phyloP scores from a whole-genome alignment of 2,888 invertebrate species.

The Julus scandinavius region DNA sequence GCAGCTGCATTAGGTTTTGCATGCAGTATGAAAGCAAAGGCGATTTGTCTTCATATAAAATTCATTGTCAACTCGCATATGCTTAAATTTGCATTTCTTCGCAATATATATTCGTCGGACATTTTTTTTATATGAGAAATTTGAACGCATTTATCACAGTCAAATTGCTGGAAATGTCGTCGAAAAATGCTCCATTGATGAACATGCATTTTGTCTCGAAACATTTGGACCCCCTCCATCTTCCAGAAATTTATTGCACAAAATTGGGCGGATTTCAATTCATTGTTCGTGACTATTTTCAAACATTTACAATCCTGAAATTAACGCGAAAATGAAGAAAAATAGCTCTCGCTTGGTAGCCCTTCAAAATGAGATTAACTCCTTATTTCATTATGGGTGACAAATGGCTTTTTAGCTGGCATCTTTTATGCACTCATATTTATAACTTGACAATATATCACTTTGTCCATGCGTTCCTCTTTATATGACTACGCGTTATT shows the following conservation, averaged over 20 bases:
- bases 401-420: constrained; percentile 5
- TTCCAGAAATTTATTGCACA: background rate
- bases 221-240: background rate
- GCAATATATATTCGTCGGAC: background rate
- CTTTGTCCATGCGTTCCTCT: background rate
- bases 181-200: constrained; percentile 13
- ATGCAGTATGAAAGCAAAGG: background rate
- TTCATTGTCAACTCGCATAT: constrained; percentile 25
- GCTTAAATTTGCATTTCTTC: background rate
- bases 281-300: constrained; percentile 11
- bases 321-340: constrained; percentile 29
- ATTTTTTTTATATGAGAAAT: background rate
- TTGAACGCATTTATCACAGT: constrained; percentile 18
- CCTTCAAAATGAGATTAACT: constrained; percentile 32
- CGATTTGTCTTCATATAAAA: constrained; percentile 34
- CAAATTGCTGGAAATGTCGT: constrained; percentile 5
- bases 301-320: constrained; percentile 29
- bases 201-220: constrained; percentile 18
- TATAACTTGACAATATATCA: background rate
- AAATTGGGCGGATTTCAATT: constrained; percentile 10
- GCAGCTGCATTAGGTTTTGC: background rate
- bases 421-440: background rate
- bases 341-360: constrained; percentile 35
- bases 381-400: constrained; percentile 15
- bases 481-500: background rate